phyloP scores from a whole-genome alignment of 2,888 invertebrate species.

The Nymphalis urticae region DNA sequence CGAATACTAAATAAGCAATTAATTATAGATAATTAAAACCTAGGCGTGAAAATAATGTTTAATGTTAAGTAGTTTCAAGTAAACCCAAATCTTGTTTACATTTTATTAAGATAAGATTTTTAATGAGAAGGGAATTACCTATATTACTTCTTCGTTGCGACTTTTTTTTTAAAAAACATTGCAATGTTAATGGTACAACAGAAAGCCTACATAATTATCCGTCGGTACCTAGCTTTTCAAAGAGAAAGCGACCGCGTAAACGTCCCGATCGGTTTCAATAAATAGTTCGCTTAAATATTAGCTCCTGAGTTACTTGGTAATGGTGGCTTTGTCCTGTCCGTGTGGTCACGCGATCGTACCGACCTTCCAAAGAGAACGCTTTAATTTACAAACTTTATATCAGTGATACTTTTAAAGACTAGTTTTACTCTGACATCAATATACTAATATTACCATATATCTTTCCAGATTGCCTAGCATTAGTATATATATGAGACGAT shows the following conservation, averaged over 20 bases:
- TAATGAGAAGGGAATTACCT: background rate
- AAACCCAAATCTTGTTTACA: too few species aligned
- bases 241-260: constrained; percentile 40
- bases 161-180: background rate
- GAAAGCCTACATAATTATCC: constrained; percentile 36
- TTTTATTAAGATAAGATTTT: too few species aligned
- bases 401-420: constrained; percentile 4
- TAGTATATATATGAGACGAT: too few species aligned
- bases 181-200: constrained; percentile 23
- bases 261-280: constrained; percentile 40
- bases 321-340: constrained; percentile 38
- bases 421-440: background rate
- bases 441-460: background rate
- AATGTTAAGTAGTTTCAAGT: too few species aligned
- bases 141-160: background rate
- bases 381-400: constrained; percentile 25
- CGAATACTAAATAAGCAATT: too few species aligned
- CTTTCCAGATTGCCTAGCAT: too few species aligned
- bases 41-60: too few species aligned
- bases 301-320: constrained; percentile 36
- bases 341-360: constrained; percentile 35
- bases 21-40: too few species aligned
- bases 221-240: constrained; percentile 37
- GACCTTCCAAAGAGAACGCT: constrained; percentile 26
- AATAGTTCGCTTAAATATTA: constrained; percentile 41